Base-by-base conservation (phyloP, 2,113 vertebrate genomes). In the Eclectus roratus region DNA sequence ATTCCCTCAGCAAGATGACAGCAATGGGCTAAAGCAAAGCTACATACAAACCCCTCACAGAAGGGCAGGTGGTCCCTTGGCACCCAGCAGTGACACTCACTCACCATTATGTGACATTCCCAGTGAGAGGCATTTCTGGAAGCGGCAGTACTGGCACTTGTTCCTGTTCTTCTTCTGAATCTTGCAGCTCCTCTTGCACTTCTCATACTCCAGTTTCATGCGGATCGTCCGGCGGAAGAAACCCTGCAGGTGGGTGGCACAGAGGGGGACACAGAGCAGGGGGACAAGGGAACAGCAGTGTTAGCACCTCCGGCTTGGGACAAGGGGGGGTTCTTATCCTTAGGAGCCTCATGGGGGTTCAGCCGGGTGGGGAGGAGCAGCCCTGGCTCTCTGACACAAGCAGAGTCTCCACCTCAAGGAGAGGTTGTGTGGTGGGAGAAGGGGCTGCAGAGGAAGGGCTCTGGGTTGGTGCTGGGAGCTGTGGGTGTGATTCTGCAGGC, bases 81-180 rank as follows among this genome's bases (percentile, higher is more conserved):
- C 80, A 28, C 25, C 24, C 3, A 53, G 55, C 11, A 27, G 73
- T 29, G 72, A 16, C 78, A 17, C 99, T 99, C 78, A 15, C 99
- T 99, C 97, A 99, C 99, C 99, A 0, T 99, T 99, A 49, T 99
- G 99, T 1, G 99, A 99, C 99, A 99, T 99, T 97, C 99, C 99
- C 94, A 99, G 97, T 0, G 98, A 98, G 96, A 99, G 98, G 97
- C 99, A 99, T 97, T 99, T 99, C 98, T 99, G 99, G 98, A 99
- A 99, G 93, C 99, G 99, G 97, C 99, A 99, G 97, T 99, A 99
- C 98, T 99, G 99, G 97, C 99, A 99, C 97, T 99, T 99, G 96
- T 99, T 99, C 47, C 99, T 97, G 97, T 99, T 99, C 98, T 99
- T 99, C 97, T 99, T 99, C 97, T 99, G 99, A 82, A 99, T 99